Percentiles rank a stretch among this genome's conserved stretches.
phyloP scores from a whole-genome alignment of 2,888 invertebrate genomes.

The Callimorpha dominula region DNA sequence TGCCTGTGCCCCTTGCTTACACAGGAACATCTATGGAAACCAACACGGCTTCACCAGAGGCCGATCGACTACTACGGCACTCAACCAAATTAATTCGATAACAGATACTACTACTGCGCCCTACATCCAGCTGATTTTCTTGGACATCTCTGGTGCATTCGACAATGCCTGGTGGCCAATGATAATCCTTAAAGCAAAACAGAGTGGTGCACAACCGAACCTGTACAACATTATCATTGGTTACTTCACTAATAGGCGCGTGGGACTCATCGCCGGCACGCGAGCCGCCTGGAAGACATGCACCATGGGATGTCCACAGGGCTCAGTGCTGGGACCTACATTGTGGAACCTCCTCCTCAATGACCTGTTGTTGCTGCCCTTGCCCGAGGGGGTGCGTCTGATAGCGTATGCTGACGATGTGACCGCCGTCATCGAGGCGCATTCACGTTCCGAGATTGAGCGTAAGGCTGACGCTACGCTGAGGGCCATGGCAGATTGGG shows the following conservation, averaged over 20 bases:
- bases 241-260: background rate
- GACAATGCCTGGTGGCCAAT: conserved; percentile 62
- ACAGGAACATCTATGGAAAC: too few species aligned
- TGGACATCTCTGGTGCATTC: conserved; percentile 58
- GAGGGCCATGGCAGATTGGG: background rate
- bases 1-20: too few species aligned
- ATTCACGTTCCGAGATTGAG: background rate
- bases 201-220: conserved; percentile 13
- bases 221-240: background rate
- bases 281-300: conserved; percentile 12
- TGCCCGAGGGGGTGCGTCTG: background rate
- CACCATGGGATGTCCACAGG: conserved; percentile 44
- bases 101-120: too few species aligned
- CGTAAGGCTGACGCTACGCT: background rate
- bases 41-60: too few species aligned
- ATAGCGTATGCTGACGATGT: conserved; percentile 2
- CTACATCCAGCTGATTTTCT: conserved; percentile 41
- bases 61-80: too few species aligned
- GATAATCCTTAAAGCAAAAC: conserved; percentile 43
- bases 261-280: background rate
- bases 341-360: conserved; percentile 37
- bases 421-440: background rate
- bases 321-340: conserved; percentile 30
- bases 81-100: too few species aligned
- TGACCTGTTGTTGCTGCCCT: too few species aligned